These are phyloP conservation scores for Cheilosia variabilis DNA, from an alignment of 2,888 invertebrate genomes.

Conservation along the genomic window DNA sequence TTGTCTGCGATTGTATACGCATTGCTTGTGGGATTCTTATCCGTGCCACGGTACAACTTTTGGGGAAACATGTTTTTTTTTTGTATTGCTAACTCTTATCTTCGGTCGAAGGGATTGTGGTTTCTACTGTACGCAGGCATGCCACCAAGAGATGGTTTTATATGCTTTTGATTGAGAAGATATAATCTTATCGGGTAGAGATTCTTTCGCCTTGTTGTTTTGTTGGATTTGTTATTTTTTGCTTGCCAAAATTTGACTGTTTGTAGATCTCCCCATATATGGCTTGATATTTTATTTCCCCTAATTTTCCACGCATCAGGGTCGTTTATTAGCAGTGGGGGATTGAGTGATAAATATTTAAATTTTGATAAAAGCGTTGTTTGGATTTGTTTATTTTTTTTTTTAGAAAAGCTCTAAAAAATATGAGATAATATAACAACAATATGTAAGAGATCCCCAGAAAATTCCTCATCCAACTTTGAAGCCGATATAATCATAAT, in stretches of 20 bases:
- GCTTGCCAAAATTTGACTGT: constrained; percentile 3
- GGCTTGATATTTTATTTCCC: background rate
- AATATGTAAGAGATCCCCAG: no score
- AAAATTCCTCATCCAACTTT: no score
- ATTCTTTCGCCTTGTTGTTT: background rate
- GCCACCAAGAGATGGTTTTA: constrained; percentile 42
- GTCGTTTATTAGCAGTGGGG: background rate
- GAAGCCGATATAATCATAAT: no score
- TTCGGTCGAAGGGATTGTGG: constrained; percentile 3
- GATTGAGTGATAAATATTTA: background rate
- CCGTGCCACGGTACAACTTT: constrained; percentile 31
- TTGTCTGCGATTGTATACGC: constrained; percentile 79
- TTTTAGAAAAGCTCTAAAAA: no score
- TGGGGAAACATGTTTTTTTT: constrained; percentile 48
- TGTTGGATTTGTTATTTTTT: background rate
- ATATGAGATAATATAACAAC: background rate
- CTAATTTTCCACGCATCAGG: no score
- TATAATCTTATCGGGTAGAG: constrained; percentile 12
- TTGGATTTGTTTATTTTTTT: no score
- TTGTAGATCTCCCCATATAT: background rate
- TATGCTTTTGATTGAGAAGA: constrained; percentile 46
- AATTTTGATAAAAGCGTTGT: background rate
- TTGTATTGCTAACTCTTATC: background rate
- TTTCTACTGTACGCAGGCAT: constrained; percentile 13
- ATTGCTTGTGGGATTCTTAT: constrained; percentile 6